These are phyloP conservation scores for Lamproptera curius DNA, from an alignment of 2,888 invertebrate genomes.

Conservation along the genomic window DNA sequence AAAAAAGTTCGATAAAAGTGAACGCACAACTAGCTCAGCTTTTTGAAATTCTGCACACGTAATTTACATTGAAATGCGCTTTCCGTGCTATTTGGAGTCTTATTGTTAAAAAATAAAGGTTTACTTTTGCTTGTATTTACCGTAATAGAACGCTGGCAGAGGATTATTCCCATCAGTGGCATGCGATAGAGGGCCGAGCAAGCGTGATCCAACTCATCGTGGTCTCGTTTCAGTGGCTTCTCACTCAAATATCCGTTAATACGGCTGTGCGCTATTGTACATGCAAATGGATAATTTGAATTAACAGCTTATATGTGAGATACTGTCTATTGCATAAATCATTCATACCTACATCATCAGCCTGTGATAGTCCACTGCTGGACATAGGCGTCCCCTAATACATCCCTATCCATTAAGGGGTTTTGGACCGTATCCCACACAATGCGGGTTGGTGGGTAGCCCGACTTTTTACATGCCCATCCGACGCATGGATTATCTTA, in stretches of 20 bases:
- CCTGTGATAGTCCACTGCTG: too few species aligned
- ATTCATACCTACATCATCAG: too few species aligned
- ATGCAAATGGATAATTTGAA: constrained; percentile 6
- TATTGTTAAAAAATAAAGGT: constrained; percentile 11
- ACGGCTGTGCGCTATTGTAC: background rate
- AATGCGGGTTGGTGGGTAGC: too few species aligned
- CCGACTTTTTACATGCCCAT: too few species aligned
- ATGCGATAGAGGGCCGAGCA: constrained; percentile 16
- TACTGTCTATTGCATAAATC: background rate
- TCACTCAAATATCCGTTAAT: constrained; percentile 15
- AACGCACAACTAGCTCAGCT: constrained; percentile 15
- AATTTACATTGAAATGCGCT: constrained; percentile 19
- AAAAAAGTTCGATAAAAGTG: constrained; percentile 20
- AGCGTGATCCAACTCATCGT: constrained; percentile 17
- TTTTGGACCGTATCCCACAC: too few species aligned
- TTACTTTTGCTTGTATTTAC: constrained; percentile 3
- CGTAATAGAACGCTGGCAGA: constrained; percentile 6
- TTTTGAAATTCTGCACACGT: constrained; percentile 21
- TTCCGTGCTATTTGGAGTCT: constrained; percentile 2
- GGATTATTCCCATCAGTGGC: constrained; percentile 20
- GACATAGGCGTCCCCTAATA: too few species aligned
- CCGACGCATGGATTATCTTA: too few species aligned
- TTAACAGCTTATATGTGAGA: background rate
- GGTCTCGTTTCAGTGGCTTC: constrained; percentile 18
- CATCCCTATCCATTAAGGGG: too few species aligned